These are phyloP conservation scores for Phalanger gymnotis DNA, from an alignment of 2,797 vertebrate genomes.

Conservation along the genomic window DNA sequence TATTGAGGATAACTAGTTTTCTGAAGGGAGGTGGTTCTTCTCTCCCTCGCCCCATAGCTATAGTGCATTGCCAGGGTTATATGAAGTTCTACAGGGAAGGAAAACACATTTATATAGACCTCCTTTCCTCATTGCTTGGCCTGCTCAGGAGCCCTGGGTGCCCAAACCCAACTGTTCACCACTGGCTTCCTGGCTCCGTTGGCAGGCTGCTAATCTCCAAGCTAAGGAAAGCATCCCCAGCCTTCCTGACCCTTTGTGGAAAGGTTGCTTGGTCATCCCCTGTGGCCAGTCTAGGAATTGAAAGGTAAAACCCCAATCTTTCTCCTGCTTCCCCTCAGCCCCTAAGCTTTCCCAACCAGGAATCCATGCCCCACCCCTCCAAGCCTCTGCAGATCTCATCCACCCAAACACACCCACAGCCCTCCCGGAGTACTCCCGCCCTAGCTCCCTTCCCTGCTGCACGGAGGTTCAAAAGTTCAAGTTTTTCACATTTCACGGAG, in stretches of 20 bases:
- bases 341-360: not conserved
- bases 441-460: conserved; percentile 38
- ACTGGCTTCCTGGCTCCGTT: conserved; percentile 64
- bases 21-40: not conserved
- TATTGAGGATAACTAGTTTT: not conserved
- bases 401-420: conserved; percentile 52
- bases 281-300: not conserved
- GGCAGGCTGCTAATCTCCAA: conserved; percentile 64
- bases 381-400: not conserved
- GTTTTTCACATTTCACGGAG: conserved; percentile 66
- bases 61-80: conserved; percentile 78
- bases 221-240: conserved; percentile 77
- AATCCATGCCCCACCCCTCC: conserved; percentile 6
- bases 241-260: conserved; percentile 48
- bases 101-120: conserved; percentile 74
- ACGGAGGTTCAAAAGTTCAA: conserved; percentile 69
- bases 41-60: conserved; percentile 76
- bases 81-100: conserved; percentile 76
- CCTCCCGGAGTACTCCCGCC: conserved; percentile 33
- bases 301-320: not conserved
- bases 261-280: conserved; percentile 56
- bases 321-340: not conserved
- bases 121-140: conserved; percentile 15
- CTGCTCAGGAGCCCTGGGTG: conserved; percentile 11
- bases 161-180: conserved; percentile 33